Percentiles rank a stretch among this genome's conserved stretches.
Conservation (phyloP, 2,113 vertebrate species). For the Tachysurus vachellii region DNA sequence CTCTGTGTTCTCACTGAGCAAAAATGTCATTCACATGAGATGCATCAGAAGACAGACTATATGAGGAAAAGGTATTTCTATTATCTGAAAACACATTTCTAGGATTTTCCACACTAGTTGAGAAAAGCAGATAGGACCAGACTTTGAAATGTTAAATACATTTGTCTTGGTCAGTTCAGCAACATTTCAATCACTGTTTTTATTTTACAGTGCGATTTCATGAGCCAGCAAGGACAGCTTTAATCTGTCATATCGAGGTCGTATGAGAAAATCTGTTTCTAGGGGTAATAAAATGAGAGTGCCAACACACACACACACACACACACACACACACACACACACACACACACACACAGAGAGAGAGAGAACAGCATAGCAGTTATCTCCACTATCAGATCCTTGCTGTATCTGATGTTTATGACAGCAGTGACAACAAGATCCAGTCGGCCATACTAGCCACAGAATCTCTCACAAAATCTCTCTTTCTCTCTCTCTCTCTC, state of each 20-base stretch:
- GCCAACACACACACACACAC: not conserved
- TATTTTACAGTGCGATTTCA: constrained; percentile 46
- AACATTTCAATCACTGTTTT: constrained; percentile 8
- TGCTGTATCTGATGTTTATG: constrained; percentile 38
- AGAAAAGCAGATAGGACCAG: constrained; percentile 14
- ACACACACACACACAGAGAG: constrained; percentile 15
- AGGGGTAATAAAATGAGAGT: constrained; percentile 32
- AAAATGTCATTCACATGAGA: constrained; percentile 9
- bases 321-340: constrained; percentile 4
- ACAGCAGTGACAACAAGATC: constrained; percentile 55
- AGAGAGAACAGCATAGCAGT: constrained; percentile 18
- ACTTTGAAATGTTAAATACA: constrained; percentile 36
- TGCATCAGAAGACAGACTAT: not conserved
- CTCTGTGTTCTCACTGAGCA: not conserved
- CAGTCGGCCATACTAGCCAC: constrained; percentile 53
- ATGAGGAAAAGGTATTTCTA: not conserved
- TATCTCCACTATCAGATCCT: constrained; percentile 45
- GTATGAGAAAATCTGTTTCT: constrained; percentile 32
- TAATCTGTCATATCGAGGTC: constrained; percentile 45
- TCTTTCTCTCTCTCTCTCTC: constrained; percentile 34
- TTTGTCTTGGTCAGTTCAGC: constrained; percentile 19
- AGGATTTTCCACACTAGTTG: not conserved
- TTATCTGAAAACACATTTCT: not conserved
- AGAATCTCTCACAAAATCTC: not conserved
- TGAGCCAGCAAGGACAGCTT: constrained; percentile 40